Percentiles rank a stretch among this genome's conserved stretches.
Conservation (phyloP, 2,797 vertebrate genomes). For the Aulostomus chinensis region DNA sequence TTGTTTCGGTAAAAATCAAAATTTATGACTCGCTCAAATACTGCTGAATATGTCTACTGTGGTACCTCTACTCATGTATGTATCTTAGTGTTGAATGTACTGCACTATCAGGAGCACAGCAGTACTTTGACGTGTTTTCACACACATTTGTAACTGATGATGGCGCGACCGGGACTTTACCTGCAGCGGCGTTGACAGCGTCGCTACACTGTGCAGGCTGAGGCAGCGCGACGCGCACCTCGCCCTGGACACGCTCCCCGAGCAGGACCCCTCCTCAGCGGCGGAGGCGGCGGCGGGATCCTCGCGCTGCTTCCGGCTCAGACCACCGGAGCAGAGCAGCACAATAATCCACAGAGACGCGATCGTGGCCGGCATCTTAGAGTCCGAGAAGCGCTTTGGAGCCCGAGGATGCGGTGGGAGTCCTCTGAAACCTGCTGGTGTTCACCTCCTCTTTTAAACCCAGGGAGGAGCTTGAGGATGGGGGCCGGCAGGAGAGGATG, state of each 20-base stretch:
- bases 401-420: slow-evolving; percentile 1
- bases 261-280: slow-evolving; percentile 74
- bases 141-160: too few relatives aligned
- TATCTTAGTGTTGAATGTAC: too few relatives aligned
- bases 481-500: too few relatives aligned
- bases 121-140: background rate
- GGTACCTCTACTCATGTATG: too few relatives aligned
- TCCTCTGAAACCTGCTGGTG: too few relatives aligned
- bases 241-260: slow-evolving; percentile 77
- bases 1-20: too few relatives aligned
- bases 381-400: background rate
- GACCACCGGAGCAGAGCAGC: slow-evolving; percentile 54
- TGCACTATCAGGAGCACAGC: background rate
- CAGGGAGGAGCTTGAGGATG: slow-evolving; percentile 60
- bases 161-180: slow-evolving; percentile 46
- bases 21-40: too few relatives aligned
- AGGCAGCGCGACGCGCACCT: slow-evolving; percentile 90
- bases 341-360: slow-evolving; percentile 80
- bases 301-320: slow-evolving; percentile 70
- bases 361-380: slow-evolving; percentile 70
- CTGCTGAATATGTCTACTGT: too few relatives aligned
- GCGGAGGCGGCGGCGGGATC: too few relatives aligned
- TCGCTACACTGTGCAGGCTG: slow-evolving; percentile 86
- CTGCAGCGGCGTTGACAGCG: slow-evolving; percentile 84
- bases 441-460: too few relatives aligned